Evolutionary conservation across 2,113 vertebrate genomes (phyloP).

Genomic region (Megaleporinus macrocephalus): DNA sequence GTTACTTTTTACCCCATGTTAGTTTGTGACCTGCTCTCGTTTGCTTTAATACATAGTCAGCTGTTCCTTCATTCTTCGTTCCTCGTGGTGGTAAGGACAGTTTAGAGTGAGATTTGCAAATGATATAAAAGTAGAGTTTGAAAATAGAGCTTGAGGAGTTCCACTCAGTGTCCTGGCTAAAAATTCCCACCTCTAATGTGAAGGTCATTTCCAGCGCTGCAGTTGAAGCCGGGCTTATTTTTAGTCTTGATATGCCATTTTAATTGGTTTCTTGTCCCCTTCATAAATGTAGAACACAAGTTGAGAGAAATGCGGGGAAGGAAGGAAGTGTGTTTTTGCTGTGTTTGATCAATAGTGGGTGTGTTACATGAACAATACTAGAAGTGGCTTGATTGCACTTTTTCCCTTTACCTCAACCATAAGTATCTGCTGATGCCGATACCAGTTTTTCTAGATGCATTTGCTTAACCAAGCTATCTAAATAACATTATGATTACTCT

Average conservation of each 20-base stretch:
- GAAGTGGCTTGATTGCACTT: too few relatives aligned
- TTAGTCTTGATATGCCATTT: slow-evolving; percentile 41
- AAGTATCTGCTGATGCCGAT: too few relatives aligned
- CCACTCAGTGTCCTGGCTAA: slow-evolving; percentile 21
- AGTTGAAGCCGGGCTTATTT: slow-evolving; percentile 33
- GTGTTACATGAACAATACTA: too few relatives aligned
- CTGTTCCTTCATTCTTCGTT: neutral
- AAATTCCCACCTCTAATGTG: slow-evolving; percentile 19
- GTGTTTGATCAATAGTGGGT: too few relatives aligned
- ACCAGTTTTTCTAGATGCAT: too few relatives aligned
- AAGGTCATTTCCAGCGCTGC: slow-evolving; percentile 30
- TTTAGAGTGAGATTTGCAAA: neutral
- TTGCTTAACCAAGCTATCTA: too few relatives aligned
- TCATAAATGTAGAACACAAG: neutral
- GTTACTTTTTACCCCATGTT: too few relatives aligned
- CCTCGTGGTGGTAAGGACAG: neutral
- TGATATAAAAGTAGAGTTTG: neutral
- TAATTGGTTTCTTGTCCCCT: slow-evolving; percentile 36
- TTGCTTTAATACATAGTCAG: neutral
- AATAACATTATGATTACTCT: too few relatives aligned
- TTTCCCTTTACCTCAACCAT: too few relatives aligned
- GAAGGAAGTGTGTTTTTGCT: too few relatives aligned
- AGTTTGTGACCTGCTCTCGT: too few relatives aligned
- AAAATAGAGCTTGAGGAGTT: slow-evolving; percentile 8
- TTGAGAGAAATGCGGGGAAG: neutral